phyloP scores from a whole-genome alignment of 1,140 invertebrate species.

The Megathymus violae region DNA sequence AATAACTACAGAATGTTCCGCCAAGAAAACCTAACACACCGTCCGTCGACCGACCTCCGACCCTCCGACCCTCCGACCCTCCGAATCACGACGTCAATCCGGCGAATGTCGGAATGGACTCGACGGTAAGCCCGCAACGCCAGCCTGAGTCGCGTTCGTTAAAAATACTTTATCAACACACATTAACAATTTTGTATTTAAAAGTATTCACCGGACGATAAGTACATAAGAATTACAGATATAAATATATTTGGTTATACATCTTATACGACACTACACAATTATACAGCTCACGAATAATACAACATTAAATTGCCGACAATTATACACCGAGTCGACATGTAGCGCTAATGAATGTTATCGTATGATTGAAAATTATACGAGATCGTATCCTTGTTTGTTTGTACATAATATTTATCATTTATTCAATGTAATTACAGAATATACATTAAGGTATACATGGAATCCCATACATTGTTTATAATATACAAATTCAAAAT shows the following conservation, averaged over 20 bases:
- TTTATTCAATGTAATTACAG: background rate
- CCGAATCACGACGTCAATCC: no score
- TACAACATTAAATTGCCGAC: background rate
- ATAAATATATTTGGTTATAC: slow-evolving; percentile 16
- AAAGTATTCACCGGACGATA: background rate
- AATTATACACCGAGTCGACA: background rate
- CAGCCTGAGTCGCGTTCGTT: slow-evolving; percentile 16
- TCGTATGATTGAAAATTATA: background rate
- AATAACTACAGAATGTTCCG: slow-evolving; percentile 50
- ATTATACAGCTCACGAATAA: slow-evolving; percentile 15
- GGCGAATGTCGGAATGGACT: no score
- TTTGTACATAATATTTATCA: background rate
- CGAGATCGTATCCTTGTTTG: background rate
- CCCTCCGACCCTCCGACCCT: no score
- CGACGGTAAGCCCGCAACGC: slow-evolving; percentile 44
- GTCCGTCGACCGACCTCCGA: background rate
- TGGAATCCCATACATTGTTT: background rate
- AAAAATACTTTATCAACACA: background rate
- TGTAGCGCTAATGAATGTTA: background rate
- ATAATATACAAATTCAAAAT: slow-evolving; percentile 2
- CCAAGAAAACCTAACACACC: slow-evolving; percentile 42
- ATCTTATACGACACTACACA: slow-evolving; percentile 6
- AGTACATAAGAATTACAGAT: background rate
- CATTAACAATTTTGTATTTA: background rate
- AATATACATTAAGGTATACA: slow-evolving; percentile 1